Evolutionary conservation across 30 jellyfish, hydroid and myxozoan species (phyloP), one percentile per base, ranked within the genome.

Genomic region (Mastigias papua): DNA sequence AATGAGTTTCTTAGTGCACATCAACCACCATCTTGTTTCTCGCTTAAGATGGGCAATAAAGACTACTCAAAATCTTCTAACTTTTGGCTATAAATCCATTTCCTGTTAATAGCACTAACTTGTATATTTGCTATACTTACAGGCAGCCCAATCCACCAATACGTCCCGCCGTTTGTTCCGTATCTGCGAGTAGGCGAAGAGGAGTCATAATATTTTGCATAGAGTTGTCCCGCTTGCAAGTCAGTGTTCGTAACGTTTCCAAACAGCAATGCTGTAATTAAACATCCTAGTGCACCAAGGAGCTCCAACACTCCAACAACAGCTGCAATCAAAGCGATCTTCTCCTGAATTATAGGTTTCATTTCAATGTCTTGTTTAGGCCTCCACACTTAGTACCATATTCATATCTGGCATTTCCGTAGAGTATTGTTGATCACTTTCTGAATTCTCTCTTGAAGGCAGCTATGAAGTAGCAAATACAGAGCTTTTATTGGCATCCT

Each of bases 101-200:
- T n/a, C n/a, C n/a, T n/a, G n/a, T n/a, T n/a, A n/a, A n/a, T n/a
- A n/a, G n/a, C 54, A 42, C 8, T 57, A 57, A 57, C 27, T 5
- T 10, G 23, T 3, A 2, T 25, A 15, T 63, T 19, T 25, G 35
- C 37, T 32, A 34, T 22, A 64, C 96, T 88, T 57, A 88, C 96
- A 46, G 96, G 96, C 62, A 88, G 15, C 3, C 96, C 96, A 54
- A 76, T 87, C 96, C 96, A 88, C 96, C 96, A 88, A 50, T 88
- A 88, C 0, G 96, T 84, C 16, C 93, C 93, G 0, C 88, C 93
- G 57, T 84, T 84, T 7, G 37, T 50, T 1, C 93, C 93, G 50
- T 27, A 84, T 73, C 93, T 84, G 11, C 93, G 93, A 33, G 93
- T 84, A 15, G 93, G 93, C 37, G 93, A 71, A 10, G 82, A 66